Conservation (phyloP, 2,888 invertebrate genomes). For the Drosophila neonasuta region DNA sequence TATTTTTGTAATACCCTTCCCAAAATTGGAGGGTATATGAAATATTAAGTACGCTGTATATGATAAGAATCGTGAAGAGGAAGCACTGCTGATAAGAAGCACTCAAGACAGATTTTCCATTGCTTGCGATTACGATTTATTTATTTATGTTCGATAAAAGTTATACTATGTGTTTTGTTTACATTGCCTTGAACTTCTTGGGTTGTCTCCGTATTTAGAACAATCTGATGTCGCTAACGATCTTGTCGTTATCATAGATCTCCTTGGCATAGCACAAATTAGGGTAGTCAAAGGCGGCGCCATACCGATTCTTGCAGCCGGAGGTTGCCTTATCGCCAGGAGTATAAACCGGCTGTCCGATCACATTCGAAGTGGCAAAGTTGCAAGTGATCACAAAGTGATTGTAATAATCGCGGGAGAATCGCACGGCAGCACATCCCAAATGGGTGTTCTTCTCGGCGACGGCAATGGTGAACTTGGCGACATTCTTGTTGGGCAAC, state of each 20-base stretch:
- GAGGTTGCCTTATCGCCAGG: conserved; percentile 31
- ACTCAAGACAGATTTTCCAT: not conserved
- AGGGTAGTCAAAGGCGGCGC: conserved; percentile 53
- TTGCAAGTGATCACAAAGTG: conserved; percentile 38
- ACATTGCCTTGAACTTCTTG: not conserved
- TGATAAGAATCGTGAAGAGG: not conserved
- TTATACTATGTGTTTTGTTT: not conserved
- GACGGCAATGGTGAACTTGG: conserved; percentile 33
- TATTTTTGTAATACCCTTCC: too few species aligned
- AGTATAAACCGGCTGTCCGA: conserved; percentile 34
- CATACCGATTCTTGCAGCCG: conserved; percentile 36
- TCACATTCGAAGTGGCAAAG: conserved; percentile 33
- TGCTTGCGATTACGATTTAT: conserved; percentile 13
- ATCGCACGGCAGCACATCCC: conserved; percentile 34
- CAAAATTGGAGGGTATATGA: too few species aligned
- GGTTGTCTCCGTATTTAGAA: not conserved
- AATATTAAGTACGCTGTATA: not conserved
- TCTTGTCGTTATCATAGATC: conserved; percentile 53
- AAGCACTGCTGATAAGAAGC: conserved; percentile 2
- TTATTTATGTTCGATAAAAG: conserved; percentile 10
- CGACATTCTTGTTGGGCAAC: conserved; percentile 25
- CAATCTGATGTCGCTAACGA: conserved; percentile 24
- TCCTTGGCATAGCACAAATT: conserved; percentile 59
- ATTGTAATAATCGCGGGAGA: conserved; percentile 33
- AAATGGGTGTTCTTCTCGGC: conserved; percentile 34